Evolutionary conservation across 2,797 vertebrate species (phyloP).

Genomic region (Amblyraja radiata): DNA sequence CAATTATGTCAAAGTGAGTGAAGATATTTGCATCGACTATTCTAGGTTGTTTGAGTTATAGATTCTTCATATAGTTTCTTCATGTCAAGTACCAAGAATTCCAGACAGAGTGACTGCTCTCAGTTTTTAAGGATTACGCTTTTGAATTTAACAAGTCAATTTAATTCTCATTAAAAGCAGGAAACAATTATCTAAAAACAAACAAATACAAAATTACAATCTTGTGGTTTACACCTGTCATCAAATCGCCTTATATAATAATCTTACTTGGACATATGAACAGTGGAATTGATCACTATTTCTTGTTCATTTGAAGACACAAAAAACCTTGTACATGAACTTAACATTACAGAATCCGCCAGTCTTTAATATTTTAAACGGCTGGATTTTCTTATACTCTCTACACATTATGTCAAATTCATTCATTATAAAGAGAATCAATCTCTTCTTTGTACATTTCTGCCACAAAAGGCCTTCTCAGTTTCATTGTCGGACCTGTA

Average conservation of each 20-base stretch:
- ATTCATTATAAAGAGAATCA: not conserved
- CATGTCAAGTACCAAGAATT: not conserved
- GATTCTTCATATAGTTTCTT: not conserved
- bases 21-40: not conserved
- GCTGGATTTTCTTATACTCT: not conserved
- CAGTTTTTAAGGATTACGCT: not conserved
- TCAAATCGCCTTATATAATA: not conserved
- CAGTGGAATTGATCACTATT: not conserved
- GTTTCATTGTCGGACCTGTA: constrained; percentile 27
- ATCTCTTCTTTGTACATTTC: not conserved
- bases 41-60: not conserved
- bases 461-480: not conserved
- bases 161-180: not conserved
- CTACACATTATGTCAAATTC: too few species aligned
- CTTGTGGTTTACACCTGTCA: not conserved
- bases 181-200: not conserved
- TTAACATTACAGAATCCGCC: not conserved
- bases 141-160: not conserved
- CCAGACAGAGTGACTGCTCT: not conserved
- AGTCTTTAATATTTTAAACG: not conserved
- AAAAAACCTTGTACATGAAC: not conserved
- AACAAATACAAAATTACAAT: not conserved
- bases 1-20: not conserved
- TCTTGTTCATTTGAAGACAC: not conserved
- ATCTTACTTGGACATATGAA: not conserved